Percentiles rank a stretch among this genome's conserved stretches.
Conservation (phyloP, 2,113 vertebrate genomes). For the Cygnus buccinator region DNA sequence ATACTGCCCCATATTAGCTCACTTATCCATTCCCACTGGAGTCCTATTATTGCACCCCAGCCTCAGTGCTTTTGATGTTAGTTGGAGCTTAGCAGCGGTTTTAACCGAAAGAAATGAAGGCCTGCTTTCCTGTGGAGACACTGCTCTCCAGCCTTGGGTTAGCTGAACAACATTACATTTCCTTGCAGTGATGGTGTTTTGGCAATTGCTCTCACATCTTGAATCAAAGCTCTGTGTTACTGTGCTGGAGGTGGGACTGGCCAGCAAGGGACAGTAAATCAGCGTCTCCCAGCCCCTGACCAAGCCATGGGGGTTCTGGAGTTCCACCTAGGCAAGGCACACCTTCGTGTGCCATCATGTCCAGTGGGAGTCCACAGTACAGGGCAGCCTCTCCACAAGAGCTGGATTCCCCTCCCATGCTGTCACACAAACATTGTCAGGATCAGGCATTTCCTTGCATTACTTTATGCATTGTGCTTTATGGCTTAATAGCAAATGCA, state of each 20-base stretch:
- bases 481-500: neutral
- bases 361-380: neutral
- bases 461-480: neutral
- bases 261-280: fast-evolving
- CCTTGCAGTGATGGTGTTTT: neutral
- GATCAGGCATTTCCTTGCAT: neutral
- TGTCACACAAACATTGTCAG: neutral
- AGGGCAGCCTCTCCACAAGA: neutral
- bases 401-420: neutral
- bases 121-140: neutral
- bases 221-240: neutral
- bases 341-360: neutral
- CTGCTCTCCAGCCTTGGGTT: neutral
- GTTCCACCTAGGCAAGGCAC: neutral
- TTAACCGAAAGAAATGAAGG: constrained; percentile 1
- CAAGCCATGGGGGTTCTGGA: neutral
- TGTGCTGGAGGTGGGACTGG: neutral
- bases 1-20: constrained; percentile 25
- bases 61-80: constrained; percentile 40
- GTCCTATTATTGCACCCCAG: constrained; percentile 8
- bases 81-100: neutral
- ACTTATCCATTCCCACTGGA: constrained; percentile 14
- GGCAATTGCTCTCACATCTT: neutral
- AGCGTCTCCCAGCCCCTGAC: neutral
- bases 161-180: neutral